A percentile compares a stretch with the other conserved stretches of the same genome.
Evolutionary conservation across 92 coral and sea anemone species (phyloP).

Genomic region (Zoanthus sociatus): DNA sequence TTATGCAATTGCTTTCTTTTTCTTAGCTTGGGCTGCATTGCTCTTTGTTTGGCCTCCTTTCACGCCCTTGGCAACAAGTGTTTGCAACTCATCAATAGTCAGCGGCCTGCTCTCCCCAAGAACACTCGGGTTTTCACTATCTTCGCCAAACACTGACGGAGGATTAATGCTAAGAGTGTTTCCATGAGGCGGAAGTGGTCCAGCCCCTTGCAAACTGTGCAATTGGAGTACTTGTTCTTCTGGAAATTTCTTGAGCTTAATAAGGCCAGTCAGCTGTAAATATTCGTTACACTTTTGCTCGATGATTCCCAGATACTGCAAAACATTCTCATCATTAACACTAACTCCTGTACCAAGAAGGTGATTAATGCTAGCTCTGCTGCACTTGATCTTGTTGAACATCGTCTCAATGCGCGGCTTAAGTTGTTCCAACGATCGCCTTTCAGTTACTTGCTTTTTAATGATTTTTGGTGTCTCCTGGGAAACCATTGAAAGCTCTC

Average conservation of each 20-base stretch:
- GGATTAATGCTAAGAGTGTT: constrained; percentile 71
- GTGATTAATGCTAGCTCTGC: constrained; percentile 80
- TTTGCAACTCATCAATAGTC: constrained; percentile 84
- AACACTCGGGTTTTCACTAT: constrained; percentile 26
- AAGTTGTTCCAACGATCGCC: constrained; percentile 71
- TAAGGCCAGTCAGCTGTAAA: constrained; percentile 74
- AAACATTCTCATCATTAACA: constrained; percentile 82
- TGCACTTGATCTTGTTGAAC: constrained; percentile 81
- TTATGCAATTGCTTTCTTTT: neutral
- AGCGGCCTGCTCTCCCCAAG: constrained; percentile 75
- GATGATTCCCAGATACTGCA: constrained; percentile 89
- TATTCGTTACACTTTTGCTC: constrained; percentile 94
- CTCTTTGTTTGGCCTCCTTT: constrained; percentile 58
- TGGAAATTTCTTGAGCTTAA: constrained; percentile 67
- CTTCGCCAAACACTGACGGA: constrained; percentile 78
- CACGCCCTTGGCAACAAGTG: constrained; percentile 58
- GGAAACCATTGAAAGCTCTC: constrained; percentile 57
- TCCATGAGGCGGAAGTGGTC: constrained; percentile 75
- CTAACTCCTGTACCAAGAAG: constrained; percentile 91
- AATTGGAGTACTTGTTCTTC: constrained; percentile 56
- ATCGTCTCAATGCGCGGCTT: constrained; percentile 84
- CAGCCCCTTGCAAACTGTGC: constrained; percentile 84
- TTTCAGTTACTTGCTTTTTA: constrained; percentile 59
- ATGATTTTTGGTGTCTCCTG: constrained; percentile 59
- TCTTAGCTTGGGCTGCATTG: constrained; percentile 48